Evolutionary conservation across 2,888 invertebrate genomes (phyloP), one percentile per base, ranked within the genome.

Genomic region (Pollenia griseotomentosa): DNA sequence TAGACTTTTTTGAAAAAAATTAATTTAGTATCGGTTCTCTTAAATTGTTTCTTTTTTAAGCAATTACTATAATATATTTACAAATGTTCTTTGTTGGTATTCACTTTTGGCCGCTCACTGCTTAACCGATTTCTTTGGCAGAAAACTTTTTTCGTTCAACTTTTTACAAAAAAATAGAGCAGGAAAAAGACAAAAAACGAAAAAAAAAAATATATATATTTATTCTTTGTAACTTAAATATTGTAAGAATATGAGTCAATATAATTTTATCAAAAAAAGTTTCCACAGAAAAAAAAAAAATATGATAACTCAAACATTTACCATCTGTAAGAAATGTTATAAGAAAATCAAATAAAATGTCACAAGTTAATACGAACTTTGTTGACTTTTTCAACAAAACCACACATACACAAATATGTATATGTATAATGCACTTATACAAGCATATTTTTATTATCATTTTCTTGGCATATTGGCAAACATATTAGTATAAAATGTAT

Each of bases 271-370:
- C 23, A 23, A 23, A 23, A 23, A 79, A 79, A 61, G 42, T 40
- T 79, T 51, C 19, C 3, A 9, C 1, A 10, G 14, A 70, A 16
- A 42, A 14, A 59, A 40, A 57, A 70, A 16, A 42, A 14, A 59
- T 19, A 57, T 23, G 2, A 23, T 0, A 57, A 63, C 51, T 42
- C 7, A 61, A 77, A 66, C 11, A n/a, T 77, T 46, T 46, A 55
- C 65, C 55, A 40, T 66, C 42, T 42, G 55, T 57, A 19, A 48
- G 57, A 65, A 65, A 57, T 55, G 11, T 68, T 53, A 4, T 46
- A 19, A 68, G 46, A 68, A 82, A 74, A 74, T 74, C 74, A 82
- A 82, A 74, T 82, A 75, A 68, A 59, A 82, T 51, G 23, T 74
- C 68, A 53, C 4, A 70, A 75, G 68, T 75, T 61, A 75, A 82